phyloP scores from a whole-genome alignment of 2,113 vertebrate genomes.

The Phylloscopus trochilus region DNA sequence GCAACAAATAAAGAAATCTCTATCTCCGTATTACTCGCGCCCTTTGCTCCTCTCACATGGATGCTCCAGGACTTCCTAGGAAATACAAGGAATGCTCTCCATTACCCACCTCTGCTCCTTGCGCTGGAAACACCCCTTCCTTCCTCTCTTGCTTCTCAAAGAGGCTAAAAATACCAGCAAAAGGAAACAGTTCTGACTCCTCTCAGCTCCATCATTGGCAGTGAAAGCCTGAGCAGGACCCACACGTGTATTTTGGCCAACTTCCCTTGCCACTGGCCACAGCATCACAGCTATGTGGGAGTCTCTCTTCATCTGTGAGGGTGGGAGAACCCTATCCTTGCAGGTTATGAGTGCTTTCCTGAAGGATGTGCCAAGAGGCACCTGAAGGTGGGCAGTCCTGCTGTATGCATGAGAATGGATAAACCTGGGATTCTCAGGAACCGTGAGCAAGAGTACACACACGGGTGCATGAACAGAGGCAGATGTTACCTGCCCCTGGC shows the following conservation, averaged over 20 bases:
- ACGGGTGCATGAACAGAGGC: fast-evolving
- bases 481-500: not conserved
- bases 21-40: fast-evolving
- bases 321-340: not conserved
- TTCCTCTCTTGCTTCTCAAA: conserved; percentile 11
- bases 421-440: not conserved
- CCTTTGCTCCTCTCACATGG: not conserved
- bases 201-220: not conserved
- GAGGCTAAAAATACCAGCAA: not conserved
- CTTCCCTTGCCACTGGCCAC: fast-evolving
- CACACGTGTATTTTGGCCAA: not conserved
- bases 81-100: not conserved
- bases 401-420: not conserved
- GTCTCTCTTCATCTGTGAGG: fast-evolving
- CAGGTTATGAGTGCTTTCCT: not conserved
- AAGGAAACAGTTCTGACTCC: not conserved
- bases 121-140: not conserved
- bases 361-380: not conserved
- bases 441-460: fast-evolving
- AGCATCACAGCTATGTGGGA: fast-evolving
- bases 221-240: not conserved
- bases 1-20: not conserved
- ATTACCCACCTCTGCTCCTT: not conserved
- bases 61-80: not conserved
- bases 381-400: not conserved